Conservation (phyloP, 2,888 invertebrate genomes). For the Drosophila neotestacea region DNA sequence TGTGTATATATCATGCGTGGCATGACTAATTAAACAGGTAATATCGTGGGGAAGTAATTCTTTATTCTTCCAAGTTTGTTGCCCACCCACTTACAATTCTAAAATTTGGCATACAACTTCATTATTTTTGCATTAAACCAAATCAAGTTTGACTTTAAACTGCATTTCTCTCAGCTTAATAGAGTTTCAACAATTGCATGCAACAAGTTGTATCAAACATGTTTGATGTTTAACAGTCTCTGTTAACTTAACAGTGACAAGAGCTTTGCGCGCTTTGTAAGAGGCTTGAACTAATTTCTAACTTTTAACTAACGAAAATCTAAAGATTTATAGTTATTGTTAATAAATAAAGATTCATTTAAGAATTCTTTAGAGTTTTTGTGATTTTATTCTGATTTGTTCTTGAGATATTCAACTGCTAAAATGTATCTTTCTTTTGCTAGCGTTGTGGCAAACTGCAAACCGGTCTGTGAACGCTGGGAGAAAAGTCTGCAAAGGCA, state of each 20-base stretch:
- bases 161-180: conserved; percentile 9
- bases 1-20: conserved; percentile 24
- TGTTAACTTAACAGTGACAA: conserved; percentile 37
- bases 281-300: neutral
- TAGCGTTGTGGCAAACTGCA: conserved; percentile 54
- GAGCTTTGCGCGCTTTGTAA: conserved; percentile 16
- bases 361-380: neutral
- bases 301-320: conserved; percentile 10
- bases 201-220: conserved; percentile 42
- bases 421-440: conserved; percentile 19
- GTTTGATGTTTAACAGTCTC: conserved; percentile 26
- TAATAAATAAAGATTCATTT: conserved; percentile 14
- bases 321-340: conserved; percentile 10
- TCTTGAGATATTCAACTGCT: conserved; percentile 16
- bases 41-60: neutral
- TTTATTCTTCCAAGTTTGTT: neutral
- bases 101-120: conserved; percentile 27
- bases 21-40: conserved; percentile 39
- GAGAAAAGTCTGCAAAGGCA: conserved; percentile 62
- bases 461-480: conserved; percentile 53
- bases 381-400: neutral
- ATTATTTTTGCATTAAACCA: conserved; percentile 21
- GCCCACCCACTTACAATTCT: no score
- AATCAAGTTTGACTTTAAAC: conserved; percentile 12
- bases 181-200: conserved; percentile 5